These are phyloP conservation scores for Cyanoliseus patagonus DNA, from an alignment of 2,113 vertebrate genomes.

Conservation along the genomic window DNA sequence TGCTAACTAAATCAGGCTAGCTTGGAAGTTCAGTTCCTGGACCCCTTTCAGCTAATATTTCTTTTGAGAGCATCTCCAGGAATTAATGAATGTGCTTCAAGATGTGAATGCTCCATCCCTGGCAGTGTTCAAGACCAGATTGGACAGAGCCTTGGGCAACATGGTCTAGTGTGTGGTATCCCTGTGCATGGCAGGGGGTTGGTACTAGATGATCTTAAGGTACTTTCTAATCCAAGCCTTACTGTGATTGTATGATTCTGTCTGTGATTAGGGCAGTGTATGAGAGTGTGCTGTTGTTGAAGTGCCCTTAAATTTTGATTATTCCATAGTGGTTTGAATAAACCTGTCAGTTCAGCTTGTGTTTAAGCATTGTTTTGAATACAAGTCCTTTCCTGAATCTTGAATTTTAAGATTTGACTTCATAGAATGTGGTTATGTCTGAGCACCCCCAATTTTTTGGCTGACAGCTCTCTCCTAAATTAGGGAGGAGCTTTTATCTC, in stretches of 20 bases:
- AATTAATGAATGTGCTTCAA: background rate
- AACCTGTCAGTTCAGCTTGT: background rate
- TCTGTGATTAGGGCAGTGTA: background rate
- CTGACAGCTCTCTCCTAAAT: background rate
- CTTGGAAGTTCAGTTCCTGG: background rate
- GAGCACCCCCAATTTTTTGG: background rate
- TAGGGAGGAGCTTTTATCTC: constrained; percentile 32
- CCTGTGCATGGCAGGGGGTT: background rate
- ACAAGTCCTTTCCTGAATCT: background rate
- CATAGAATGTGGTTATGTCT: background rate
- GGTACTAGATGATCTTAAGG: background rate
- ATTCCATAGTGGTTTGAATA: background rate
- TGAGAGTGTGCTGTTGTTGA: background rate
- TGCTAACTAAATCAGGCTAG: background rate
- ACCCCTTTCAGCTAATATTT: background rate
- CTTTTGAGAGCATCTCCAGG: background rate
- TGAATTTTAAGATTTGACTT: background rate
- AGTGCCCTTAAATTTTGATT: background rate
- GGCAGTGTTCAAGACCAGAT: background rate
- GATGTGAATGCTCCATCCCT: background rate
- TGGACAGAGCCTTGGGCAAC: background rate
- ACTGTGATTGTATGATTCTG: background rate
- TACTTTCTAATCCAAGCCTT: background rate
- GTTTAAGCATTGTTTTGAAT: background rate
- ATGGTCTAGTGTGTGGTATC: background rate